Percentiles rank a stretch among this genome's conserved stretches.
These are phyloP conservation scores for Ephestia elutella DNA, from an alignment of 1,140 invertebrate species.

Conservation along the genomic window DNA sequence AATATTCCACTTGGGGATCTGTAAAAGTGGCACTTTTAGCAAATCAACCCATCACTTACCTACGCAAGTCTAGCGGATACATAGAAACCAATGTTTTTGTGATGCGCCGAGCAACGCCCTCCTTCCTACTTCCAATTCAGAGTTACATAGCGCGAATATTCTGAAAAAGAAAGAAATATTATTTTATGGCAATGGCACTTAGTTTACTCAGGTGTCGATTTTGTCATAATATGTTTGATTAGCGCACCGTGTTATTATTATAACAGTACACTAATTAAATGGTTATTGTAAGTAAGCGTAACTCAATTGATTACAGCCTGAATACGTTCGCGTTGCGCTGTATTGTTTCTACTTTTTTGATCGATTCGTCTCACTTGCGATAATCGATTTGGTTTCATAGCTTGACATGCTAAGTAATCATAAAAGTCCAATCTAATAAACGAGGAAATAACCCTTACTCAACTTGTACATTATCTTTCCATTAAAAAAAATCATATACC, in stretches of 20 bases:
- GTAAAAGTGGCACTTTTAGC: constrained; percentile 25
- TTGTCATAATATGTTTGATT: too few relatives aligned
- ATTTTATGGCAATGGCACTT: not conserved
- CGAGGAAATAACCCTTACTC: not conserved
- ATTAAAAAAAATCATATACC: too few relatives aligned
- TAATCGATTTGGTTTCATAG: not conserved
- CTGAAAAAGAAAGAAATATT: constrained; percentile 31
- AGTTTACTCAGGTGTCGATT: not conserved
- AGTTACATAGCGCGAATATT: constrained; percentile 51
- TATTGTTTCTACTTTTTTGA: not conserved
- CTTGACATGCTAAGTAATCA: not conserved
- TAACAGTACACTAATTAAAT: too few relatives aligned
- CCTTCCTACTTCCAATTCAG: constrained; percentile 18
- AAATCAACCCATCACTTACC: constrained; percentile 15
- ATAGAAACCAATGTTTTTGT: not conserved
- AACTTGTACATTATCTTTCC: too few relatives aligned
- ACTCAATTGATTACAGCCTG: not conserved
- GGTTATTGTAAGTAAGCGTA: not conserved
- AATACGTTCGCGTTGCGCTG: not conserved
- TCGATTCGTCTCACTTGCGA: not conserved
- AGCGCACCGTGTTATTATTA: too few relatives aligned
- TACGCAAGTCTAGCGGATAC: constrained; percentile 5
- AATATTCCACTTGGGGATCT: constrained; percentile 5
- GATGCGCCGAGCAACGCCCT: constrained; percentile 6
- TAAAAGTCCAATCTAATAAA: constrained; percentile 2